Conservation (phyloP, 2,113 vertebrate species). For the Carettochelys insculpta region DNA sequence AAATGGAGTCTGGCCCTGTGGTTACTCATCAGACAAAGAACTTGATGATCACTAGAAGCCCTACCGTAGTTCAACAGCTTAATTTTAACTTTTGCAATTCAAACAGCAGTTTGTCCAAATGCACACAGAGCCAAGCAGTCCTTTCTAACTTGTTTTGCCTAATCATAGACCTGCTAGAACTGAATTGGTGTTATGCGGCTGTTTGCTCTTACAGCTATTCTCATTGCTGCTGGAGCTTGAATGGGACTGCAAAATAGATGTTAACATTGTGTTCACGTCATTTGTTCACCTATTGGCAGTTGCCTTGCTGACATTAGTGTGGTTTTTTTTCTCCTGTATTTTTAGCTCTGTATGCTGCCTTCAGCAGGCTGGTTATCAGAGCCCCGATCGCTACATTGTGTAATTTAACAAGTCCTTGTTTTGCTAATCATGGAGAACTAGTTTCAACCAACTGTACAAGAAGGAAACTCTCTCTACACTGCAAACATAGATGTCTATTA, state of each 20-base stretch:
- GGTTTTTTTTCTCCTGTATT: conserved; percentile 57
- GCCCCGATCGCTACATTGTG: background rate
- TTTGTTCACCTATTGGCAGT: conserved; percentile 69
- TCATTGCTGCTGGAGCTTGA: background rate
- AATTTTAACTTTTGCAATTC: background rate
- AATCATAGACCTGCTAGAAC: background rate
- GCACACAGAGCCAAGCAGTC: background rate
- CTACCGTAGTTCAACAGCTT: background rate
- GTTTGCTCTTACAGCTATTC: background rate
- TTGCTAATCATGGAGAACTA: conserved; percentile 6
- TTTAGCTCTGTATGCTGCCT: conserved; percentile 51
- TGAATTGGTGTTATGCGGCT: conserved; percentile 5
- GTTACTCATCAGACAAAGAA: background rate
- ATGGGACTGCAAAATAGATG: background rate
- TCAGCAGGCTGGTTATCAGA: conserved; percentile 46
- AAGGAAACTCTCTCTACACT: conserved; percentile 18
- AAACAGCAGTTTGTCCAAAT: background rate
- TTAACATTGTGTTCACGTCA: conserved; percentile 47
- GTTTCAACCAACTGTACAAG: background rate
- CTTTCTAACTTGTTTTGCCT: background rate
- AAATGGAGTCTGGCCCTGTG: background rate
- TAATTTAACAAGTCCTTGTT: conserved; percentile 31
- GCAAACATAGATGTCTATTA: background rate
- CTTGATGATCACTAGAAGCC: background rate
- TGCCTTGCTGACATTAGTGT: conserved; percentile 70